Evolutionary conservation across 2,113 vertebrate genomes (phyloP), one percentile per base, ranked within the genome.

Genomic region (Sinocyclocheilus anshuiensis): DNA sequence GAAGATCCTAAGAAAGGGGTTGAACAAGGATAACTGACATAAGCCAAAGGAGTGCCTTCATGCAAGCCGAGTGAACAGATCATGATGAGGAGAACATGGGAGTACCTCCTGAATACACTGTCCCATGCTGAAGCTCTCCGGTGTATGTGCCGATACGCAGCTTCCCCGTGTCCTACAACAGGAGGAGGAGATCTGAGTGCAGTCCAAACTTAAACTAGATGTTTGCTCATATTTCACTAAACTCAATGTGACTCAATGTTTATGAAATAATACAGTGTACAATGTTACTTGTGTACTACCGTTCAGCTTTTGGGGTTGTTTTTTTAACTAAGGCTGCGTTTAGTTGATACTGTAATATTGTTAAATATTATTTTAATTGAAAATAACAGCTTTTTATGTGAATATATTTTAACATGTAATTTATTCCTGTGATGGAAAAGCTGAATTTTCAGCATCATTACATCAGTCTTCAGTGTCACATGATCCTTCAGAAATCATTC

Each of bases 91-190:
- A 57, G 36, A 59, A 42, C 6, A 4, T 71, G 6, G 4, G 24
- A 24, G 29, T 48, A 96, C 96, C 96, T 86, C 96, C 96, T 0
- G 95, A 97, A 88, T 96, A 97, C 84, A 98, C 93, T 0, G 95
- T 93, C 0, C 95, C 96, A 57, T 95, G 93, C 84, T 97, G 95
- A 42, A 97, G 95, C 0, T 94, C 92, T 0, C 97, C 96, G 0
- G 94, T 97, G 91, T 97, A 97, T 0, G 97, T 97, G 77, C 96
- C 96, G 0, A 97, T 95, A 0, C 92, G 91, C 86, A 97, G 94
- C 87, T 96, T 97, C 48, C 97, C 96, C 0, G 92, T 96, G 91
- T 96, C 90, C 97, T 98, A 91, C 0, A 6, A 65, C 61, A 63
- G 65, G 67, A 71, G 9, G 53, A 69, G 48, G 45, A 77, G 75